phyloP scores from a whole-genome alignment of 2,888 invertebrate genomes.

The Apodemia zela region DNA sequence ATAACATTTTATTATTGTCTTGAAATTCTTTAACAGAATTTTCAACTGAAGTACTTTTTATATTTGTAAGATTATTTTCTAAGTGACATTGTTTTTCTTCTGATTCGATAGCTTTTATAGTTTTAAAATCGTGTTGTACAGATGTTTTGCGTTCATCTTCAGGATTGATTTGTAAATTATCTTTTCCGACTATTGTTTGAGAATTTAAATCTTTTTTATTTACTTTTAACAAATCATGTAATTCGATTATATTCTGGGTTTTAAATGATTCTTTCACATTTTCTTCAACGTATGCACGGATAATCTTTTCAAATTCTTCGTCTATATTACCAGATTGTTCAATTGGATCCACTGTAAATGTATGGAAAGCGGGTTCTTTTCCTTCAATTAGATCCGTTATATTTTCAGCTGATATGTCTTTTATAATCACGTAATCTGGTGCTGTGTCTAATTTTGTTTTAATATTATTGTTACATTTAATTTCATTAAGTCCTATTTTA shows the following conservation, averaged over 20 bases:
- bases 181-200: background rate
- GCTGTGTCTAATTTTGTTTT: no score
- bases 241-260: no score
- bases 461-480: no score
- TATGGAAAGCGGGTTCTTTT: background rate
- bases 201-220: background rate
- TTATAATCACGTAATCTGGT: background rate
- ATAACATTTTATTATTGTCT: background rate
- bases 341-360: background rate
- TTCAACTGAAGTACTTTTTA: background rate
- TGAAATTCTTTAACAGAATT: background rate
- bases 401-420: background rate
- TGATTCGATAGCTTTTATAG: background rate
- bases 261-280: background rate
- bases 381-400: no score
- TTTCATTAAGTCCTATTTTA: no score
- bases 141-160: background rate
- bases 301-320: background rate
- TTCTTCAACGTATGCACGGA: background rate
- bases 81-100: background rate
- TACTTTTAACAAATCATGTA: background rate
- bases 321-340: background rate
- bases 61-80: background rate
- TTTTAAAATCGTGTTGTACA: background rate
- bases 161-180: background rate